A percentile compares a stretch with the other conserved stretches of the same genome.
These are phyloP conservation scores for Hydropotes inermis DNA, from an alignment of 2,113 vertebrate genomes.

Conservation along the genomic window DNA sequence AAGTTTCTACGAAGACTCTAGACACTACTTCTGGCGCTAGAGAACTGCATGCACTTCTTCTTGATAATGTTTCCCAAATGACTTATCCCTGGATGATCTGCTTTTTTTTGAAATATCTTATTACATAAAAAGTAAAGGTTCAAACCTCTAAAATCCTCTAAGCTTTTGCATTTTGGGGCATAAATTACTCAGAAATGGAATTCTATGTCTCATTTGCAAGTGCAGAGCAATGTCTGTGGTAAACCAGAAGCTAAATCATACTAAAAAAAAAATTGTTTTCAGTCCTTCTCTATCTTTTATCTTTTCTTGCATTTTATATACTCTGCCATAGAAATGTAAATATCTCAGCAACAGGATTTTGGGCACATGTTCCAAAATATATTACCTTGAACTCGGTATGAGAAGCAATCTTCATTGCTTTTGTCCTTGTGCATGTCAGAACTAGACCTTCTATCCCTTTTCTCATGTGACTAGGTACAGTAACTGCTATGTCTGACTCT, in stretches of 20 bases:
- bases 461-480: neutral
- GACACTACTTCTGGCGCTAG: neutral
- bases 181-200: neutral
- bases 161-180: neutral
- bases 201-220: neutral
- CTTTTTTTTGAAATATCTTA: neutral
- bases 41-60: neutral
- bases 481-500: slow-evolving; percentile 65
- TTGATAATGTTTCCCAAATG: neutral
- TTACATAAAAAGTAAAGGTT: neutral
- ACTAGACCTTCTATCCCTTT: neutral
- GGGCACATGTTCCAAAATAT: neutral
- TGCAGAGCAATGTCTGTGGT: neutral
- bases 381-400: neutral
- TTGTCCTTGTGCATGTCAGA: neutral
- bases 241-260: neutral
- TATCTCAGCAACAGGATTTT: slow-evolving; percentile 29
- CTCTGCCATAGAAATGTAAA: neutral
- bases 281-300: neutral
- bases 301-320: neutral
- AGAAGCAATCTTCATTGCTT: neutral
- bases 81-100: neutral
- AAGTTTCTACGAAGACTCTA: neutral
- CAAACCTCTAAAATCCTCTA: neutral
- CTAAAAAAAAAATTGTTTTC: neutral